A percentile compares a stretch with the other conserved stretches of the same genome.
phyloP scores from a whole-genome alignment of 2,797 vertebrate genomes.

The Phalloptychus januarius region DNA sequence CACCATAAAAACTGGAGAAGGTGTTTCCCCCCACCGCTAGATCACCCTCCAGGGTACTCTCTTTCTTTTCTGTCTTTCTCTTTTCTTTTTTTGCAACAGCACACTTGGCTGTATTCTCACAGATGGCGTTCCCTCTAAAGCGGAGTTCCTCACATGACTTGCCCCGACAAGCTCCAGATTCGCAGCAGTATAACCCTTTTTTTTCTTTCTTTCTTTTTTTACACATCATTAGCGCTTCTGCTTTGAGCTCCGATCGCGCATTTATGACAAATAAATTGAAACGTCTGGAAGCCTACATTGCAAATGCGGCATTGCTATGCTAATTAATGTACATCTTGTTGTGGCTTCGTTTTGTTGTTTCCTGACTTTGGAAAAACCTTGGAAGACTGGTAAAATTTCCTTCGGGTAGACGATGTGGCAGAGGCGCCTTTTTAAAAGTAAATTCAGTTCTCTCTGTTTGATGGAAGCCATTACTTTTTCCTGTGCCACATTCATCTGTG shows the following conservation, averaged over 20 bases:
- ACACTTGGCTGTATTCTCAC: conserved; percentile 38
- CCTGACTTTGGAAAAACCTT: conserved; percentile 12
- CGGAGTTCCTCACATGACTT: conserved; percentile 45
- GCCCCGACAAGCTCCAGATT: conserved; percentile 59
- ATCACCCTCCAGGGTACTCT: conserved; percentile 31
- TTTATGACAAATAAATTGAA: conserved; percentile 20
- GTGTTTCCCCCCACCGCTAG: conserved; percentile 17
- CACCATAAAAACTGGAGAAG: conserved; percentile 19
- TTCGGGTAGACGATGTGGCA: neutral
- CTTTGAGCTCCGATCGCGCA: conserved; percentile 4
- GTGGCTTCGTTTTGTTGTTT: neutral
- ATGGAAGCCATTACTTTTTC: neutral
- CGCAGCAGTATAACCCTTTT: conserved; percentile 38
- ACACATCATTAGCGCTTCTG: conserved; percentile 58
- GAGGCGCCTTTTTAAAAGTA: neutral
- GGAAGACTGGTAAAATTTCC: neutral
- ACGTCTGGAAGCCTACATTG: conserved; percentile 10
- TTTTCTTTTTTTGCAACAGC: conserved; percentile 9
- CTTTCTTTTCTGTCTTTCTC: neutral
- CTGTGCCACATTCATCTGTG: neutral
- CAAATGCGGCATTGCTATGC: conserved; percentile 17
- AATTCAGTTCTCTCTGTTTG: neutral
- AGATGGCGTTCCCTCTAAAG: conserved; percentile 52
- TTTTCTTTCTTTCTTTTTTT: neutral
- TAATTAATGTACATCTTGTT: conserved; percentile 6